Percentiles rank a stretch among this genome's conserved stretches.
Evolutionary conservation across 2,113 vertebrate genomes (phyloP).

Genomic region (Nansenia antarctica): DNA sequence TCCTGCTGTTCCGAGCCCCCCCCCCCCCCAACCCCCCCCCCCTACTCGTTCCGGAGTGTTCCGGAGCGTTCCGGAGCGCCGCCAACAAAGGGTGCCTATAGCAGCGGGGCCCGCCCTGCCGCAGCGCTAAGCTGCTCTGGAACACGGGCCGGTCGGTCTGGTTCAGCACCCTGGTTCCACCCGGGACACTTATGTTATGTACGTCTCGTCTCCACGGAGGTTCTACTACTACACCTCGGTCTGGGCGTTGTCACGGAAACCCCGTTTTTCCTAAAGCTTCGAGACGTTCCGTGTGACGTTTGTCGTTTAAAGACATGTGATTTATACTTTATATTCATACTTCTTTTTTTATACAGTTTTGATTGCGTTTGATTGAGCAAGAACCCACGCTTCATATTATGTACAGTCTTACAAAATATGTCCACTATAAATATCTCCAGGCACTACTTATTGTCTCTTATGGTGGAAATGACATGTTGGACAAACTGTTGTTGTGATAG

Average conservation of each 20-base stretch:
- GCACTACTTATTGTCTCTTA: no score
- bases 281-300: background rate
- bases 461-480: no score
- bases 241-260: background rate
- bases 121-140: conserved; percentile 39
- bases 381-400: no score
- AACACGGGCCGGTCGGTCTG: conserved; percentile 58
- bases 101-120: conserved; percentile 12
- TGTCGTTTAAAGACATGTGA: background rate
- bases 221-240: background rate
- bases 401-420: no score
- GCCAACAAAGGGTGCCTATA: conserved; percentile 43
- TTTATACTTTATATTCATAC: background rate
- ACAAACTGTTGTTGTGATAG: no score
- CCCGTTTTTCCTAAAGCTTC: background rate
- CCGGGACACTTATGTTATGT: conserved; percentile 23
- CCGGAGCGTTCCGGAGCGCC: conserved; percentile 28
- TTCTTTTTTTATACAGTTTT: conserved; percentile 22
- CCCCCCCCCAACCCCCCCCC: background rate
- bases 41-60: conserved; percentile 25
- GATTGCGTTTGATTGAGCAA: no score
- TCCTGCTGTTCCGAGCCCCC: conserved; percentile 55
- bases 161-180: conserved; percentile 11
- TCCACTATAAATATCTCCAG: no score
- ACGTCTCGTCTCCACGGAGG: conserved; percentile 24